phyloP scores from a whole-genome alignment of 2,888 invertebrate genomes.

The Alloscopus bannaensis region DNA sequence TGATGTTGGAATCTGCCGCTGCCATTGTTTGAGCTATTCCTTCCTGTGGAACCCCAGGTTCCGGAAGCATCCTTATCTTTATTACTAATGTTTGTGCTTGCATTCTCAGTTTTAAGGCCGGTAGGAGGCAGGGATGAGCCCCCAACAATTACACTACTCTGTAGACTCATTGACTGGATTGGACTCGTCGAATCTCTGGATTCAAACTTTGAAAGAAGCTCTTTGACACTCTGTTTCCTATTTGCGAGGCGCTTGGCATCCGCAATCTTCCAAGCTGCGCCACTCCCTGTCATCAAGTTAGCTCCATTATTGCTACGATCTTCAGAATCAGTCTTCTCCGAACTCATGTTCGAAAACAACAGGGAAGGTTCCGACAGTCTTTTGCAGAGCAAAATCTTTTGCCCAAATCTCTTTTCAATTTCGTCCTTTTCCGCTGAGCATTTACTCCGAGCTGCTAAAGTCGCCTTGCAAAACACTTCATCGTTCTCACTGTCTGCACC shows the following conservation, averaged over 20 bases:
- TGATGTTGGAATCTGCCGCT: slow-evolving; percentile 70
- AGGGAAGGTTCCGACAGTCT: slow-evolving; percentile 72
- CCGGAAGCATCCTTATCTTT: slow-evolving; percentile 75
- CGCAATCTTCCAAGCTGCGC: slow-evolving; percentile 71
- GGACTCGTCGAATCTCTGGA: slow-evolving; percentile 75
- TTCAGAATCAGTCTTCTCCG: slow-evolving; percentile 58
- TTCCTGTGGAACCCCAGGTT: slow-evolving; percentile 19
- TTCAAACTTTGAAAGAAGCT: slow-evolving; percentile 81
- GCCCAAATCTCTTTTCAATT: slow-evolving; percentile 40
- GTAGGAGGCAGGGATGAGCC: slow-evolving; percentile 43
- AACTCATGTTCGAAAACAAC: slow-evolving; percentile 48
- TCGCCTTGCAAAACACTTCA: slow-evolving; percentile 45
- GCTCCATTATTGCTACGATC: slow-evolving; percentile 44
- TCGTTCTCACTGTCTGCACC: slow-evolving; percentile 34
- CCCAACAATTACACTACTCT: slow-evolving; percentile 3
- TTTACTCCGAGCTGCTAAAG: slow-evolving; percentile 27
- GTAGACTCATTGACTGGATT: slow-evolving; percentile 23
- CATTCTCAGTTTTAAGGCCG: slow-evolving; percentile 31
- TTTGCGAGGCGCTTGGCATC: slow-evolving; percentile 73
- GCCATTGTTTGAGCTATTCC: slow-evolving; percentile 35
- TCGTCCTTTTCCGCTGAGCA: slow-evolving; percentile 36
- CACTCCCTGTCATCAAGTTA: slow-evolving; percentile 17
- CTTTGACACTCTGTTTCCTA: slow-evolving; percentile 79
- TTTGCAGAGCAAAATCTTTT: slow-evolving; percentile 68
- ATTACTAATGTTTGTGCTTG: background rate